phyloP scores from a whole-genome alignment of 2,113 vertebrate genomes.

The Mustelus asterias region DNA sequence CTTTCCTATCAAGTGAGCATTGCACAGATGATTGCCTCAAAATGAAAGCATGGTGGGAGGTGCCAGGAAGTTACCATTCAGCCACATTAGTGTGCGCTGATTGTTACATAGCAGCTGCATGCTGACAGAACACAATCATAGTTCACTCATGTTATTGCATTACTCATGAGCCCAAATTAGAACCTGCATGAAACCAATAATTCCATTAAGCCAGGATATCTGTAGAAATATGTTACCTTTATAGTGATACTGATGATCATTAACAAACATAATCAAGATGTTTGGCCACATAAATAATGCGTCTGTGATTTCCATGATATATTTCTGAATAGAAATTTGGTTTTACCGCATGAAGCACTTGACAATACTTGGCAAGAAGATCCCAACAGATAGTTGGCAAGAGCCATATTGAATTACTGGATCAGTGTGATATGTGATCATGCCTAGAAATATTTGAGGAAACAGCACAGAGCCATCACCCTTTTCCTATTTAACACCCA shows the following conservation, averaged over 20 bases:
- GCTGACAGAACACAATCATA: neutral
- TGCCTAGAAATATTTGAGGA: neutral
- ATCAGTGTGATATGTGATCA: neutral
- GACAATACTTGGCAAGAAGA: neutral
- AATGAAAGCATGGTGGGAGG: neutral
- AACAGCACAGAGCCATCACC: neutral
- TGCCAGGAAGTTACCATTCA: too few species aligned
- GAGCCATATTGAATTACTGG: neutral
- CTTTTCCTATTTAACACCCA: neutral
- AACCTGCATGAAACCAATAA: too few species aligned
- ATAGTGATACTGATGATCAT: too few species aligned
- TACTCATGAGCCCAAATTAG: neutral
- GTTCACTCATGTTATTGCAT: neutral
- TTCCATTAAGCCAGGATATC: too few species aligned
- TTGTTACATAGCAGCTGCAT: neutral
- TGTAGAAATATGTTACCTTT: too few species aligned
- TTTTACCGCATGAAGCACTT: neutral
- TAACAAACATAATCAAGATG: too few species aligned
- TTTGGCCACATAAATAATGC: neutral
- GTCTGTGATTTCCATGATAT: neutral
- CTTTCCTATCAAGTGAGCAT: too few species aligned
- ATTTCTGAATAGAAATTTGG: neutral
- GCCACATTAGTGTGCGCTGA: neutral
- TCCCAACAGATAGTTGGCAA: neutral
- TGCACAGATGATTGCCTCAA: neutral